Percentiles rank a stretch among this genome's conserved stretches.
Conservation (phyloP, 1,140 invertebrate species). For the Latrodectus geometricus region DNA sequence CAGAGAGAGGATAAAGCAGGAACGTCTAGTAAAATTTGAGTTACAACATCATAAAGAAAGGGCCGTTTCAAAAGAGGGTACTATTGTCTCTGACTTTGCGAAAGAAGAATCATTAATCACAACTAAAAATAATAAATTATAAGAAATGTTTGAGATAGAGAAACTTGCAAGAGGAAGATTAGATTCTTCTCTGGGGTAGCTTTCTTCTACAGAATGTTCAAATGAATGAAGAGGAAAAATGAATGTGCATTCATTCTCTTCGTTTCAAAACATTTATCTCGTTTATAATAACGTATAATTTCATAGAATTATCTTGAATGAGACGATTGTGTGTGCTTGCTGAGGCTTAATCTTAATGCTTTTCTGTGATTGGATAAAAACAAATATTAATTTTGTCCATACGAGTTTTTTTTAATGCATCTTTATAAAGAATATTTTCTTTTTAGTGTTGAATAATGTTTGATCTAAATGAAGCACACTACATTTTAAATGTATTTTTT, state of each 20-base stretch:
- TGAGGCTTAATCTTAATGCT: background rate
- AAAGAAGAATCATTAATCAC: conserved; percentile 2
- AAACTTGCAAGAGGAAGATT: background rate
- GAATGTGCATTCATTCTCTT: background rate
- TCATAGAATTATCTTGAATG: background rate
- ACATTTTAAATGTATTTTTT: too few species aligned
- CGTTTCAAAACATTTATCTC: background rate
- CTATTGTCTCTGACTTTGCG: background rate
- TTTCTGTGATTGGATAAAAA: background rate
- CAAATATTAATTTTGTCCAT: too few species aligned
- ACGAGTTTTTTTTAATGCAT: too few species aligned
- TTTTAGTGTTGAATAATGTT: too few species aligned
- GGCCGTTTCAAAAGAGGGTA: background rate
- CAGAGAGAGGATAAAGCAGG: background rate
- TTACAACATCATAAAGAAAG: background rate
- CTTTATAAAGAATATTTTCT: too few species aligned
- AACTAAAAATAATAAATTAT: background rate
- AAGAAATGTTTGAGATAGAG: conserved; percentile 1
- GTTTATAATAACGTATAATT: background rate
- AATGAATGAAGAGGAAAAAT: background rate
- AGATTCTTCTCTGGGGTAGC: background rate
- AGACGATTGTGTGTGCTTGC: background rate
- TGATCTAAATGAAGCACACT: too few species aligned
- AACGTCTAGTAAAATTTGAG: background rate
- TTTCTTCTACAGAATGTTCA: background rate